Conservation (phyloP, 2,888 invertebrate genomes). For the Conomelus anceps region DNA sequence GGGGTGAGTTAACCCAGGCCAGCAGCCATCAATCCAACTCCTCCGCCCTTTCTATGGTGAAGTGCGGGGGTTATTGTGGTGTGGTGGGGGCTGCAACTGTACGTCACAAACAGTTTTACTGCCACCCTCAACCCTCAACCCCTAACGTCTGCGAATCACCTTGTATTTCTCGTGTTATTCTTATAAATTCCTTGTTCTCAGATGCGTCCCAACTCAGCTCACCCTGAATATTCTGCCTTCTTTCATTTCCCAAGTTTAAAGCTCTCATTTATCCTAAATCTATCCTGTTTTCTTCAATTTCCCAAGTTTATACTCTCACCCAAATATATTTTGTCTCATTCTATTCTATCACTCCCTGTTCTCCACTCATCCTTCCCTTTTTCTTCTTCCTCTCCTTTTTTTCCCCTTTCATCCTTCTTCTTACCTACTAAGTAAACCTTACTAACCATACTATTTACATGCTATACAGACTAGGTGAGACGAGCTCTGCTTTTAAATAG, state of each 20-base stretch:
- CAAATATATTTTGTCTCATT: not conserved
- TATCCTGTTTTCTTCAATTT: not conserved
- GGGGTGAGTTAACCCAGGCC: not conserved
- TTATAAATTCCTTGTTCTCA: not conserved
- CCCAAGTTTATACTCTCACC: not conserved
- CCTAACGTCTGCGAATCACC: not conserved
- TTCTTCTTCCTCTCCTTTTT: no score
- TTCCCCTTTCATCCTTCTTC: not conserved
- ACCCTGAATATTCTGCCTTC: not conserved
- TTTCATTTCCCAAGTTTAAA: not conserved
- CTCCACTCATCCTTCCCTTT: no score
- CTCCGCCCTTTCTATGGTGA: not conserved
- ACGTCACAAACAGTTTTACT: not conserved
- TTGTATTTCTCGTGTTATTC: not conserved
- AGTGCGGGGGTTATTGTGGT: not conserved
- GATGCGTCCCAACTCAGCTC: not conserved
- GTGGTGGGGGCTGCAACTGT: not conserved
- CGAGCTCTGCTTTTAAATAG: no score
- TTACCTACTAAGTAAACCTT: no score
- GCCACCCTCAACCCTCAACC: not conserved
- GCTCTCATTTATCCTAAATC: not conserved
- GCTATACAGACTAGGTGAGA: no score
- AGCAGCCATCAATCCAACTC: not conserved
- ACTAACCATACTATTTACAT: no score
- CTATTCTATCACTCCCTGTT: no score